Conservation (phyloP, 2,888 invertebrate genomes). For the Latrodectus elegans region DNA sequence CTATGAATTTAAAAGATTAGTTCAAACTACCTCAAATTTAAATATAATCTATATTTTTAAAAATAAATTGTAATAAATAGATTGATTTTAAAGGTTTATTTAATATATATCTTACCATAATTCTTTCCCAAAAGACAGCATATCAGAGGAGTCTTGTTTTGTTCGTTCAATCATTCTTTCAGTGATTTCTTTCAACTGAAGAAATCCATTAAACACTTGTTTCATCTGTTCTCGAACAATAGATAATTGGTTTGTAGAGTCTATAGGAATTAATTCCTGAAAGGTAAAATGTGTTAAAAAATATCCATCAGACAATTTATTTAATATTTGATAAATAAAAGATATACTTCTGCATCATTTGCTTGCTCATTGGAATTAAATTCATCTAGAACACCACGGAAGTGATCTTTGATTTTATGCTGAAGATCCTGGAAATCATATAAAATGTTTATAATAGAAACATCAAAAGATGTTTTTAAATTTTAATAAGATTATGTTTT, state of each 20-base stretch:
- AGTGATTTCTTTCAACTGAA: conserved; percentile 74
- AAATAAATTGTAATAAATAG: no score
- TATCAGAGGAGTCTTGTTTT: conserved; percentile 74
- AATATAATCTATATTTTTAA: no score
- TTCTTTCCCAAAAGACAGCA: conserved; percentile 74
- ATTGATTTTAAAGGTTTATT: no score
- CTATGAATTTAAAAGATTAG: no score
- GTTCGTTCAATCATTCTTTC: conserved; percentile 74
- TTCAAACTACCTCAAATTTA: no score
- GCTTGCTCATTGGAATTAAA: conserved; percentile 75
- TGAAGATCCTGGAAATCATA: conserved; percentile 74
- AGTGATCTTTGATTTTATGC: conserved; percentile 75
- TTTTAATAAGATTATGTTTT: no score
- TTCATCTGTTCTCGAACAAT: conserved; percentile 75
- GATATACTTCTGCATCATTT: conserved; percentile 74
- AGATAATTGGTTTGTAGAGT: conserved; percentile 75
- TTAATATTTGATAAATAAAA: not conserved
- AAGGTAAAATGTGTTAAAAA: not conserved
- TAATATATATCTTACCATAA: conserved; percentile 72
- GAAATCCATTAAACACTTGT: conserved; percentile 73
- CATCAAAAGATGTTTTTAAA: no score
- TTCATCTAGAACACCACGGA: conserved; percentile 75
- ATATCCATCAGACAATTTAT: no score
- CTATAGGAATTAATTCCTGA: conserved; percentile 75
- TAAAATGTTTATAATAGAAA: conserved; percentile 7